Conservation (phyloP, 2,888 invertebrate genomes). For the Abrostola tripartita region DNA sequence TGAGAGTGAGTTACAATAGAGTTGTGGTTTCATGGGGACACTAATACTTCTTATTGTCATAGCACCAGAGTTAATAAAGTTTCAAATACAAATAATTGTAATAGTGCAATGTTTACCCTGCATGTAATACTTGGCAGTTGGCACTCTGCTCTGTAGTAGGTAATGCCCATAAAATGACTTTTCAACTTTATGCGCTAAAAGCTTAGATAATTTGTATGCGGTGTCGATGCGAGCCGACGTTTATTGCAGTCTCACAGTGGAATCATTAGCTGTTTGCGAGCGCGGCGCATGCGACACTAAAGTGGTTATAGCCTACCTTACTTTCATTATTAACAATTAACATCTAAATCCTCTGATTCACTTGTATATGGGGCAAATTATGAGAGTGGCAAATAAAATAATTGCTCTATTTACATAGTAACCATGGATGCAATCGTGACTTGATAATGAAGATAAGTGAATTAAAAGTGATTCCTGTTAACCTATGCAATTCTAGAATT, state of each 20-base stretch:
- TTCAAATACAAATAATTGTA: background rate
- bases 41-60: background rate
- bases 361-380: constrained; percentile 38
- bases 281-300: constrained; percentile 46
- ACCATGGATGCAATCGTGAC: constrained; percentile 31
- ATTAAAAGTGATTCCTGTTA: constrained; percentile 34
- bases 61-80: background rate
- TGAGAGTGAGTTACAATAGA: no score
- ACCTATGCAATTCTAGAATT: constrained; percentile 21
- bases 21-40: no score
- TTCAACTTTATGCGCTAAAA: constrained; percentile 61
- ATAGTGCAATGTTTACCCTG: constrained; percentile 47
- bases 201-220: constrained; percentile 78
- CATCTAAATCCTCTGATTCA: constrained; percentile 56
- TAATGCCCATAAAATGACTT: constrained; percentile 62
- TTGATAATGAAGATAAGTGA: constrained; percentile 38
- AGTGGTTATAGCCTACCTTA: constrained; percentile 54
- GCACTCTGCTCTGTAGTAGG: constrained; percentile 43
- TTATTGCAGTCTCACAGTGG: constrained; percentile 69
- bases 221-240: constrained; percentile 69
- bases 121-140: constrained; percentile 41
- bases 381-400: constrained; percentile 45
- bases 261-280: constrained; percentile 68
- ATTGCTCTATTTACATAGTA: constrained; percentile 53
- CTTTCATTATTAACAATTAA: constrained; percentile 60